Evolutionary conservation across 2,113 vertebrate species (phyloP).

Genomic region (Crypturellus undulatus): DNA sequence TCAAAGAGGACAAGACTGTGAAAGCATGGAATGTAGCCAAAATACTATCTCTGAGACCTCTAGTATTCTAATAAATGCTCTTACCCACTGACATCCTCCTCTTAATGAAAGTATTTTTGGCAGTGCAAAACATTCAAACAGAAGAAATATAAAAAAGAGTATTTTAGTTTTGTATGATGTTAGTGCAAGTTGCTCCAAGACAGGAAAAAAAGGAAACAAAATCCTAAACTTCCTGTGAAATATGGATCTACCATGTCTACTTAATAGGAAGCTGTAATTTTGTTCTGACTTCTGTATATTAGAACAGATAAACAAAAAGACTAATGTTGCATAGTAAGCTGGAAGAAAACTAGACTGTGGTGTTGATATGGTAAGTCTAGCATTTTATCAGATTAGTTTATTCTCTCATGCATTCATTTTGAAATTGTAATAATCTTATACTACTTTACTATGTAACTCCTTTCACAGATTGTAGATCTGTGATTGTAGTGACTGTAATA

Average conservation of each 20-base stretch:
- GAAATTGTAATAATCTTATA: background rate
- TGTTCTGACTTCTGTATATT: background rate
- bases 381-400: background rate
- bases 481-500: background rate
- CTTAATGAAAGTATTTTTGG: background rate
- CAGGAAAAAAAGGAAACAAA: background rate
- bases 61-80: background rate
- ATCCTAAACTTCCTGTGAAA: background rate
- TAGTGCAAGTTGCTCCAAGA: background rate
- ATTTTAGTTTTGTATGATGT: background rate
- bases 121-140: background rate
- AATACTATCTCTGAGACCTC: background rate
- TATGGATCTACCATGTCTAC: background rate
- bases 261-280: background rate
- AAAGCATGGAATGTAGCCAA: background rate
- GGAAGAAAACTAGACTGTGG: rapidly evolving
- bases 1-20: background rate
- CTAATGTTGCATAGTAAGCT: background rate
- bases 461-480: rapidly evolving
- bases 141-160: background rate
- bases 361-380: background rate
- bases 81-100: background rate
- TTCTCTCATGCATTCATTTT: background rate
- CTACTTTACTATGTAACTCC: background rate
- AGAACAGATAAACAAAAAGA: background rate